These are phyloP conservation scores for Drosophila neotestacea DNA, from an alignment of 2,888 invertebrate species.

Conservation along the genomic window DNA sequence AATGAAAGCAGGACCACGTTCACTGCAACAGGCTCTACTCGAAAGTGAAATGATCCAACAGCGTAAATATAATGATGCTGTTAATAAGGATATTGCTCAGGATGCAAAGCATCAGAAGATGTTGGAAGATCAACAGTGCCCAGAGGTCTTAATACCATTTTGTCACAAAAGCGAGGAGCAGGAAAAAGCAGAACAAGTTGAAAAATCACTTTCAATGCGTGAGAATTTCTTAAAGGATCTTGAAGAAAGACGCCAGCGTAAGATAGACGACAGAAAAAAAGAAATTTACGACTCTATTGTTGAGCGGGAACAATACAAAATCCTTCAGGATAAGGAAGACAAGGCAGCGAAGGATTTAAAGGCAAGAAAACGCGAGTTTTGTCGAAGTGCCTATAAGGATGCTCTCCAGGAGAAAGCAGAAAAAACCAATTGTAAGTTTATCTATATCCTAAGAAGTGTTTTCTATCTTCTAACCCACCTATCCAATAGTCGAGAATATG, in stretches of 20 bases:
- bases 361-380: constrained; percentile 41
- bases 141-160: constrained; percentile 50
- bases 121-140: constrained; percentile 52
- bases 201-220: constrained; percentile 37
- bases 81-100: constrained; percentile 51
- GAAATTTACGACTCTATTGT: constrained; percentile 27
- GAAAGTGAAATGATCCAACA: constrained; percentile 57
- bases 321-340: constrained; percentile 43
- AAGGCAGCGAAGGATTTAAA: constrained; percentile 25
- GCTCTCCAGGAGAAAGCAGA: constrained; percentile 47
- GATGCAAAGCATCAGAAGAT: constrained; percentile 39
- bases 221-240: constrained; percentile 52
- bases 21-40: constrained; percentile 46
- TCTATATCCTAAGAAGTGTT: neutral
- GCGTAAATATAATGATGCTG: constrained; percentile 36
- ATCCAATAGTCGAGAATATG: constrained; percentile 47
- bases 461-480: neutral
- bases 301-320: constrained; percentile 45
- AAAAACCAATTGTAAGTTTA: constrained; percentile 49
- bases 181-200: constrained; percentile 44
- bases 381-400: constrained; percentile 47
- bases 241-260: constrained; percentile 27
- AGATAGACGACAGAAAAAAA: constrained; percentile 28
- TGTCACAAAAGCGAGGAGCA: constrained; percentile 43
- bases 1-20: constrained; percentile 59